Evolutionary conservation across 2,888 invertebrate species (phyloP).

Genomic region (Cerceris ruficornis): DNA sequence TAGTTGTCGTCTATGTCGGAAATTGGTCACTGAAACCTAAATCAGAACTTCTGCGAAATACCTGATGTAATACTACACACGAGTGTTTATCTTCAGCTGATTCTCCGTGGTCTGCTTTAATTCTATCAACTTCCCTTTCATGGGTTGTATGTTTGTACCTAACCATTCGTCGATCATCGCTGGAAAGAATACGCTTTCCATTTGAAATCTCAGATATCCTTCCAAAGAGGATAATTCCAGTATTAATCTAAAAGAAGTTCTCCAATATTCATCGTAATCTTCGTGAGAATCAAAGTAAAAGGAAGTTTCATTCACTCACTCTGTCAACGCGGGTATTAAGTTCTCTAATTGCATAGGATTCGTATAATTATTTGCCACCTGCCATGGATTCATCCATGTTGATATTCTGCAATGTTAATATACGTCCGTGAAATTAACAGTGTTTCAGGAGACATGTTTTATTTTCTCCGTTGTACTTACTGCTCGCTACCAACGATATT

Average conservation of each 20-base stretch:
- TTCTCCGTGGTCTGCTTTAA: slow-evolving; percentile 83
- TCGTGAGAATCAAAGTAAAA: background rate
- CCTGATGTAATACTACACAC: slow-evolving; percentile 60
- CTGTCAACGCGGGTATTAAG: slow-evolving; percentile 83
- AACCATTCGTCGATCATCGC: slow-evolving; percentile 86
- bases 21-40: slow-evolving; percentile 49
- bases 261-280: background rate
- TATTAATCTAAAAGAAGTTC: slow-evolving; percentile 80
- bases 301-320: slow-evolving; percentile 81
- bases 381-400: slow-evolving; percentile 89
- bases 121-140: slow-evolving; percentile 82
- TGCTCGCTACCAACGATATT: slow-evolving; percentile 83
- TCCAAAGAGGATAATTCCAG: slow-evolving; percentile 83
- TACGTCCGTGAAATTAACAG: slow-evolving; percentile 2
- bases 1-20: slow-evolving; percentile 23
- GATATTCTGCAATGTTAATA: slow-evolving; percentile 82
- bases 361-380: slow-evolving; percentile 85
- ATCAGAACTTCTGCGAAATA: slow-evolving; percentile 32
- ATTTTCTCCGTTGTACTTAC: slow-evolving; percentile 78
- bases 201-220: slow-evolving; percentile 82
- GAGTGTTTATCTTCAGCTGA: slow-evolving; percentile 82
- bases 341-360: slow-evolving; percentile 86
- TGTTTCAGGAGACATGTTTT: background rate
- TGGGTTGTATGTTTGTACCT: slow-evolving; percentile 83
- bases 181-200: slow-evolving; percentile 84